Percentiles rank a stretch among this genome's conserved stretches.
Evolutionary conservation across 2,888 invertebrate species (phyloP).

Genomic region (Drosophila mimetica): DNA sequence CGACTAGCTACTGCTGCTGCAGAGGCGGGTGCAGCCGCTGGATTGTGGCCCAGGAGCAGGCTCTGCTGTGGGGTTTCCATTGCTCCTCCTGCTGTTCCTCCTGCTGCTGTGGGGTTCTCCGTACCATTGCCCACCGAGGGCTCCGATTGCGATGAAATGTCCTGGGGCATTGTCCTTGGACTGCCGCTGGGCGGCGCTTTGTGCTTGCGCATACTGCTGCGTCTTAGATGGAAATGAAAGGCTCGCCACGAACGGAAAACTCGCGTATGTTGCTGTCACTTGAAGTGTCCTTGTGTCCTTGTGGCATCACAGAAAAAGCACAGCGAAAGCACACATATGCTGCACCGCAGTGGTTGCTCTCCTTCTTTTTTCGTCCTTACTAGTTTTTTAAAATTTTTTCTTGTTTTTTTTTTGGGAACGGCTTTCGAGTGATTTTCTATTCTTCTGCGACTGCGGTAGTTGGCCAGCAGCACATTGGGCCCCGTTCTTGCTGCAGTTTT

Average conservation of each 20-base stretch:
- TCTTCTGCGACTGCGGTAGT: slow-evolving; percentile 57
- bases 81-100: not conserved
- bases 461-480: slow-evolving; percentile 62
- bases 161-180: slow-evolving; percentile 63
- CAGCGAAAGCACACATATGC: slow-evolving; percentile 64
- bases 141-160: slow-evolving; percentile 45
- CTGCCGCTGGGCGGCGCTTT: slow-evolving; percentile 72
- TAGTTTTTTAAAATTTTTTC: slow-evolving; percentile 19
- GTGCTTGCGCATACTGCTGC: slow-evolving; percentile 76
- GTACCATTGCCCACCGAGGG: slow-evolving; percentile 15
- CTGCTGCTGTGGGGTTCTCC: slow-evolving; percentile 15
- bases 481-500: slow-evolving; percentile 65
- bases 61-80: slow-evolving; percentile 51
- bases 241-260: slow-evolving; percentile 51
- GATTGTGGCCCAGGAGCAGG: slow-evolving; percentile 61
- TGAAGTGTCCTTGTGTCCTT: slow-evolving; percentile 70
- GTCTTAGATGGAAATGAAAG: slow-evolving; percentile 45
- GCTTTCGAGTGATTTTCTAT: slow-evolving; percentile 54
- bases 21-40: slow-evolving; percentile 32
- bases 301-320: slow-evolving; percentile 65
- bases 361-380: slow-evolving; percentile 27
- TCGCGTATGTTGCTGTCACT: slow-evolving; percentile 64
- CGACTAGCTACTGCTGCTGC: slow-evolving; percentile 48
- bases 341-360: slow-evolving; percentile 50
- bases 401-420: slow-evolving; percentile 7